Conservation (phyloP, 2,888 invertebrate species). For the Ganaspis brasiliensis region DNA sequence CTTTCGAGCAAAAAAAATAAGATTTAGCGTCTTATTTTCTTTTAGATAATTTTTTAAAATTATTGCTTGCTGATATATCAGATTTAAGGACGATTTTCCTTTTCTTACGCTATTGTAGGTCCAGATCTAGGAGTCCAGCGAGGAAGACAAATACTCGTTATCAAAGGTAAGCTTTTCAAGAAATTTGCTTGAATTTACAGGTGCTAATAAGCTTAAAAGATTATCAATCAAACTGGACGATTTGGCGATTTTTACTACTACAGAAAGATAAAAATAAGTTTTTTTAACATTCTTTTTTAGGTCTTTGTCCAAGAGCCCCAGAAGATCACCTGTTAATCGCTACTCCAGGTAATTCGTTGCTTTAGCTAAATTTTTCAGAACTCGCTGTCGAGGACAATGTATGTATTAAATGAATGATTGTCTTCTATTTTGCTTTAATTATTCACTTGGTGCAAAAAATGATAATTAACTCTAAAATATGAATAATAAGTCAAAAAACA, state of each 20-base stretch:
- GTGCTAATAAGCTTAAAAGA: conserved; percentile 64
- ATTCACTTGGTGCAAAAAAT: too few relatives aligned
- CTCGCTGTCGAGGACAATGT: too few relatives aligned
- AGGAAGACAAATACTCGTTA: conserved; percentile 71
- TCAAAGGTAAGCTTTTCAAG: conserved; percentile 71
- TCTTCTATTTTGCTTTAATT: too few relatives aligned
- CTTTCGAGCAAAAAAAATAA: conserved; percentile 52
- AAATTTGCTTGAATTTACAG: conserved; percentile 67
- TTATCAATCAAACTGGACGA: conserved; percentile 55
- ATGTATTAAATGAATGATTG: conserved; percentile 51
- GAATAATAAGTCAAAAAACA: too few relatives aligned
- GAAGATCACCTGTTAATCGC: conserved; percentile 67
- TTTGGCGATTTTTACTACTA: conserved; percentile 55
- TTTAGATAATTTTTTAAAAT: conserved; percentile 47
- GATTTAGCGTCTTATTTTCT: conserved; percentile 55
- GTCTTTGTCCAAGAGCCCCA: conserved; percentile 75
- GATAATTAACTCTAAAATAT: too few relatives aligned
- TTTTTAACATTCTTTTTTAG: conserved; percentile 70
- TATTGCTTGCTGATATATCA: conserved; percentile 62
- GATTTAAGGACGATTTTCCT: conserved; percentile 68
- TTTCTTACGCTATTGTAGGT: conserved; percentile 73
- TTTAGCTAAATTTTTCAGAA: conserved; percentile 65
- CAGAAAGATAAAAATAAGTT: conserved; percentile 64
- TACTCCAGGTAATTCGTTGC: conserved; percentile 73
- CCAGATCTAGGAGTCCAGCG: conserved; percentile 73